Conservation (phyloP, 2,113 vertebrate species). For the Ancistrus triradiatus region DNA sequence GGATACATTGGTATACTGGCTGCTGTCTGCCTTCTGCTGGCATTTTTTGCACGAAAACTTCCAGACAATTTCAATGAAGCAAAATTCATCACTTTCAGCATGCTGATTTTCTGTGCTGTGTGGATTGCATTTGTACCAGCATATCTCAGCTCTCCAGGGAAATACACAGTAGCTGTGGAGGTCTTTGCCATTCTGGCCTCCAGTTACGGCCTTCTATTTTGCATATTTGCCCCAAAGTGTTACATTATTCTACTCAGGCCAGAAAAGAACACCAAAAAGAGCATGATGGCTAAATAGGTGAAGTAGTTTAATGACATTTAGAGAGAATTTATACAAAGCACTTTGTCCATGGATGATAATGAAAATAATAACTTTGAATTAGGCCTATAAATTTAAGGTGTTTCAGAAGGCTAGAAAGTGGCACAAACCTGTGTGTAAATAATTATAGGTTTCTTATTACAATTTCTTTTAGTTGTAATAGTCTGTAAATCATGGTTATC, state of each 20-base stretch:
- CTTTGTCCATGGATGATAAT: too few relatives aligned
- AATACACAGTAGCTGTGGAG: conserved; percentile 65
- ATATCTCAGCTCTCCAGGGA: conserved; percentile 65
- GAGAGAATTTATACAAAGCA: neutral
- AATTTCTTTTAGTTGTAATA: too few relatives aligned
- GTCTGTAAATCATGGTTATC: too few relatives aligned
- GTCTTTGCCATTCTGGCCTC: conserved; percentile 69
- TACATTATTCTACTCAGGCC: conserved; percentile 65
- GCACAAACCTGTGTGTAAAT: too few relatives aligned
- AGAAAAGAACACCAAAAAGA: conserved; percentile 64
- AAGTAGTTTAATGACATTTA: neutral
- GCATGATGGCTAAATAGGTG: conserved; percentile 52
- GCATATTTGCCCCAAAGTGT: conserved; percentile 67
- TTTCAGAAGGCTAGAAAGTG: too few relatives aligned
- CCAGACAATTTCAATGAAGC: conserved; percentile 64
- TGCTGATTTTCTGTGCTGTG: conserved; percentile 69
- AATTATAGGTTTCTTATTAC: too few relatives aligned
- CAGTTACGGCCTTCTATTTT: conserved; percentile 61
- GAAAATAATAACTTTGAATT: too few relatives aligned
- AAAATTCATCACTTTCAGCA: conserved; percentile 63
- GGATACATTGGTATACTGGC: conserved; percentile 62
- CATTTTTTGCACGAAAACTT: conserved; percentile 64
- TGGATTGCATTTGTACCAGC: conserved; percentile 65
- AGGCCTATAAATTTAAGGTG: too few relatives aligned
- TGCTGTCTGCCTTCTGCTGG: conserved; percentile 59